Conservation (phyloP, 2,113 vertebrate species). For the Caloenas nicobarica region DNA sequence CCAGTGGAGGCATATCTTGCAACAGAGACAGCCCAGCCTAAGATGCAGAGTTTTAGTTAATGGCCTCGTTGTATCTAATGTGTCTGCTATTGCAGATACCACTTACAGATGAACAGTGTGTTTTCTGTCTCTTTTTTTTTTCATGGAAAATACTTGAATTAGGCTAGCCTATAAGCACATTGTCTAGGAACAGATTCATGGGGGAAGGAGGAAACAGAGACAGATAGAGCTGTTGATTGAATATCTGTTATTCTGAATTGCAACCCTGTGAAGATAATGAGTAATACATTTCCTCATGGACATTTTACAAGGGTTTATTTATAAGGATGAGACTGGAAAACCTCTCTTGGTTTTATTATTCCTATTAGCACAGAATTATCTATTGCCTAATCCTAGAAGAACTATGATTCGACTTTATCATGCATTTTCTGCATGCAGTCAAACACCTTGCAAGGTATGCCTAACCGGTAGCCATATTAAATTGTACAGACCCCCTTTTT, state of each 20-base stretch:
- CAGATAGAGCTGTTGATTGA: neutral
- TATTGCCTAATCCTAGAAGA: neutral
- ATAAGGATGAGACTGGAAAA: neutral
- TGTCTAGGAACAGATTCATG: slow-evolving; percentile 4
- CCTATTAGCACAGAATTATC: neutral
- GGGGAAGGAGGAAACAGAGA: neutral
- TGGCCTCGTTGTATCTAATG: slow-evolving; percentile 39
- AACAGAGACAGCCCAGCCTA: slow-evolving; percentile 15
- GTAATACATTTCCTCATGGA: neutral
- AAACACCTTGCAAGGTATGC: neutral
- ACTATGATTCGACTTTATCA: neutral
- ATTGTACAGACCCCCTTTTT: neutral
- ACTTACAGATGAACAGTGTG: slow-evolving; percentile 16
- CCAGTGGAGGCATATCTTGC: neutral
- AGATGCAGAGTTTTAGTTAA: slow-evolving; percentile 51
- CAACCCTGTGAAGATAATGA: neutral
- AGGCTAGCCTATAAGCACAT: neutral
- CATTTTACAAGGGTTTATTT: neutral
- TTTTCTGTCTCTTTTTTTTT: neutral
- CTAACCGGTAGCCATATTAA: neutral
- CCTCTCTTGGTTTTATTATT: neutral
- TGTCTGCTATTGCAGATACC: slow-evolving; percentile 18
- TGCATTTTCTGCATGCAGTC: neutral
- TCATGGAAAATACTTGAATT: slow-evolving; percentile 17
- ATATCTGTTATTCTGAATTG: neutral